phyloP scores from a whole-genome alignment of 2,797 vertebrate species.

The Centropyge bicolor region DNA sequence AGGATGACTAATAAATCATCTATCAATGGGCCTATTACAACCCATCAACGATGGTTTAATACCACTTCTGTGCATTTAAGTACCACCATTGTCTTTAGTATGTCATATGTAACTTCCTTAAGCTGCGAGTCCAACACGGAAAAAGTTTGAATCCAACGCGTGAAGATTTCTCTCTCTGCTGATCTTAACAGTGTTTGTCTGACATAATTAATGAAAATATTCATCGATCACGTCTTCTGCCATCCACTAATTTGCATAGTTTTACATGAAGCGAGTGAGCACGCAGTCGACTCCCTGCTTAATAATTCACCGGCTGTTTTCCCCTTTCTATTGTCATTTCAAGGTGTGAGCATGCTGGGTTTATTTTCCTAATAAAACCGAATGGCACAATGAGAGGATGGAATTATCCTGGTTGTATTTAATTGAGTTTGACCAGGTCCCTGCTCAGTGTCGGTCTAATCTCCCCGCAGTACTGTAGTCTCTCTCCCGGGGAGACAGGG shows the following conservation, averaged over 20 bases:
- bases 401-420: constrained; percentile 79
- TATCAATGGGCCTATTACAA: constrained; percentile 61
- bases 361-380: constrained; percentile 73
- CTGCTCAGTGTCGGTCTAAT: constrained; percentile 74
- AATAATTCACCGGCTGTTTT: constrained; percentile 73
- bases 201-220: constrained; percentile 66
- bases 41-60: constrained; percentile 40
- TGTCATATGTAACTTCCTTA: constrained; percentile 7
- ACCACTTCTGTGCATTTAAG: constrained; percentile 25
- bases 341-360: constrained; percentile 54
- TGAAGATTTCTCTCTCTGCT: constrained; percentile 8
- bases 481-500: constrained; percentile 75
- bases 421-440: constrained; percentile 83
- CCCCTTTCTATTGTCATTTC: constrained; percentile 49
- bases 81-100: background rate
- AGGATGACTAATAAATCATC: constrained; percentile 57
- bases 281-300: constrained; percentile 52
- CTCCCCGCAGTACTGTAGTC: constrained; percentile 79
- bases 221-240: constrained; percentile 64
- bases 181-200: constrained; percentile 45
- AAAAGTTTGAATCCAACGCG: constrained; percentile 1
- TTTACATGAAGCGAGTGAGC: constrained; percentile 58
- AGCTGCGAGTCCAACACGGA: background rate
- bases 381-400: constrained; percentile 72
- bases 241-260: constrained; percentile 66